These are phyloP conservation scores for Slavum lentiscoides DNA, from an alignment of 2,888 invertebrate species.

Conservation along the genomic window DNA sequence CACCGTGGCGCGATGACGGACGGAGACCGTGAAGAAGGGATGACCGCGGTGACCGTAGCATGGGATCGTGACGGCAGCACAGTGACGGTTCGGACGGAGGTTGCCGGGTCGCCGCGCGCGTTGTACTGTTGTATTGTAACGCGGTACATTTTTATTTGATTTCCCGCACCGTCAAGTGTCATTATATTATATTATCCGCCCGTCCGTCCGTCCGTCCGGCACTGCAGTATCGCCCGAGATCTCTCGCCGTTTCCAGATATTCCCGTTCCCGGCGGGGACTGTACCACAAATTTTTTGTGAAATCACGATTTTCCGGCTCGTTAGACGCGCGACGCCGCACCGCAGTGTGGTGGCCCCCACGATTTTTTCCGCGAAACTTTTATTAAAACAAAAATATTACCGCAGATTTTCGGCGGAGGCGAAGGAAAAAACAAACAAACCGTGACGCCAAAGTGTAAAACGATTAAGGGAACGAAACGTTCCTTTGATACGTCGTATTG, in stretches of 20 bases:
- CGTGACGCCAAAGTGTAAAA: neutral
- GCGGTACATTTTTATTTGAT: conserved; percentile 42
- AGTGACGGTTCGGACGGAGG: neutral
- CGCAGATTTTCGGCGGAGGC: neutral
- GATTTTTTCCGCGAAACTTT: neutral
- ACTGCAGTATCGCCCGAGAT: neutral
- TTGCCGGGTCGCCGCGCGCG: neutral
- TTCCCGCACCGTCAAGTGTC: neutral
- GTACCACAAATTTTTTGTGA: neutral
- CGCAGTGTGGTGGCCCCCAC: too few relatives aligned
- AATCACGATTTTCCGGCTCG: neutral
- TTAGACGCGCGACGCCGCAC: neutral
- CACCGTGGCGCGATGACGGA: neutral
- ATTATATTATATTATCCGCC: neutral
- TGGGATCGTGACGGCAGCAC: neutral
- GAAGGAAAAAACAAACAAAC: neutral
- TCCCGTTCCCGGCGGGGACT: neutral
- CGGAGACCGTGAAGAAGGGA: neutral
- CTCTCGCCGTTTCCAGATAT: neutral
- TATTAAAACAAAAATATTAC: neutral
- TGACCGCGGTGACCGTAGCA: conserved; percentile 22
- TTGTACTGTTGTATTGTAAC: conserved; percentile 10
- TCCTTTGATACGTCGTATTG: neutral
- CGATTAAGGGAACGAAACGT: neutral
- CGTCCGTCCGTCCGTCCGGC: too few relatives aligned